Evolutionary conservation across 2,888 invertebrate genomes (phyloP), one percentile per base, ranked within the genome.

Genomic region (Athalia rosae): DNA sequence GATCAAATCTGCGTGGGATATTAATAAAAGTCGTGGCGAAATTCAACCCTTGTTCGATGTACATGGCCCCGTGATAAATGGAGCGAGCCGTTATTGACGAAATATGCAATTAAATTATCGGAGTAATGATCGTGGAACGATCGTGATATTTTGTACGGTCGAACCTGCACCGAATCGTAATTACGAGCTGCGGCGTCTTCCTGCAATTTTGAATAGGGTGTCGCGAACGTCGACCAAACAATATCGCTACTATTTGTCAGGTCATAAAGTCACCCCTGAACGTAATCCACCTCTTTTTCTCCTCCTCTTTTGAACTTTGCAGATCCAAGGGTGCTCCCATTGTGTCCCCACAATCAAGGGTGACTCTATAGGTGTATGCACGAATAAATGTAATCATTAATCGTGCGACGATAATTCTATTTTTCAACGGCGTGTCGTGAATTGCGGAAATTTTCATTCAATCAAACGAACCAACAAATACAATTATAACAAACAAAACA

Each of bases 231-330:
- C 83, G 61, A 50, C 80, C 82, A 80, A 81, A 84, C 85, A 85
- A 87, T 87, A 87, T 86, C 86, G 85, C 85, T 81, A 82, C 82
- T 85, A 84, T 86, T 86, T 85, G 85, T 81, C 79, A 79, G 84
- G 83, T 85, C 84, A 85, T 78, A 80, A 79, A 82, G 83, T 82
- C 83, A 84, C 81, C 83, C 83, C 83, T 81, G 28, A 28, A 28
- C 2, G 28, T 28, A 28, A 28, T 28, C 28, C 28, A 28, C 28
- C 28, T 28, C 28, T 28, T 28, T 28, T 28, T 28, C 28, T 28
- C 28, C 28, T 28, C 28, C 28, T 28, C 28, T 28, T 28, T 28
- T 28, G 28, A 28, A 28, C 28, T 28, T 28, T 28, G 76, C 80
- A 45, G 15, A 45, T 28, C n/a, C n/a, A 48, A 77, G 67, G 59